Evolutionary conservation across 2,113 vertebrate genomes (phyloP), one percentile per base, ranked within the genome.

Genomic region (Archocentrus centrarchus): DNA sequence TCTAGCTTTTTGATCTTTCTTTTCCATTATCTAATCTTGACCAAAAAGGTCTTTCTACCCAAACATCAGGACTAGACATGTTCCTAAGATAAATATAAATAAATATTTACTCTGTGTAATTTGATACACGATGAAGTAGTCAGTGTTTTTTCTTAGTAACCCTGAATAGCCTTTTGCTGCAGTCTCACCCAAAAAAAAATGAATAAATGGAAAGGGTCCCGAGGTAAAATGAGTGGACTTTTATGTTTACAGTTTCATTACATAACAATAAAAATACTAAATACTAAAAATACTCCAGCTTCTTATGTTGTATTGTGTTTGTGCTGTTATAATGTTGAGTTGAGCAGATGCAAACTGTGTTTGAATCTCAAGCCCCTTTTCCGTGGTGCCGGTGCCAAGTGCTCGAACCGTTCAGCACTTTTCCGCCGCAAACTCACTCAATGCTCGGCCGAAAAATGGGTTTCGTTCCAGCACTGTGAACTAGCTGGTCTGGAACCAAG

Each of bases 171-270:
- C 0, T 53, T 70, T 32, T 30, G 24, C 44, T 70, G 44, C 15
- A 70, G 64, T 24, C 27, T 70, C 24, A 20, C 66, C 24, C 24
- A 24, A 24, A 27, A 20, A 70, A 20, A 70, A 50, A 30, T 7
- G 18, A 24, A 64, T 0, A 14, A 62, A 39, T 37, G 6, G n/a
- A 64, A 41, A 15, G 0, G 37, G 7, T 22, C 37, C 35, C 35
- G 35, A 7, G 35, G 6, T 7, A 47, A 47, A 11, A 2, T 47
- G 41, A 68, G 7, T 17, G 22, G n/a, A 68, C 2, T 47, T 44
- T 0, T 66, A 44, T 0, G 39, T 0, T 47, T 66, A 66, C 44
- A 41, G 37, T 41, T 66, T 44, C 1, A 68, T 17, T 68, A 10
- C 44, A 68, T 17, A 68, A 47, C 37, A 66, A 66, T 68, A 47